Evolutionary conservation across 2,113 vertebrate species (phyloP).

Genomic region (Ahaetulla prasina): DNA sequence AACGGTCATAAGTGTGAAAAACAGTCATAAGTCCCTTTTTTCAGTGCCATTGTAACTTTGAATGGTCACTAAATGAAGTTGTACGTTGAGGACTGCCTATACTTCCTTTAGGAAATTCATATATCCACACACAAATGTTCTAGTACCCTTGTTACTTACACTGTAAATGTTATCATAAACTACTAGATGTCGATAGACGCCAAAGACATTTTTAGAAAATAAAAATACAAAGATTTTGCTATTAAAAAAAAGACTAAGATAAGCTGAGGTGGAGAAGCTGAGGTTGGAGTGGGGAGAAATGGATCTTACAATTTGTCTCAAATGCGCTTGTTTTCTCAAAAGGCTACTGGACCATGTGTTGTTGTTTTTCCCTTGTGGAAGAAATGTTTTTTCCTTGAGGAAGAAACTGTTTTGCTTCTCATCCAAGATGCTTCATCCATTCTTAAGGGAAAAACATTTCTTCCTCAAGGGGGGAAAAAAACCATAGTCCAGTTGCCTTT

Average conservation of each 20-base stretch:
- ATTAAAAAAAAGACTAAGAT: neutral
- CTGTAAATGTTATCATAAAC: neutral
- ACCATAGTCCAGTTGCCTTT: too few species aligned
- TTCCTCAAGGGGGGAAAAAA: too few species aligned
- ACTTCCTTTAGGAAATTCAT: neutral
- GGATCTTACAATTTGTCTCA: neutral
- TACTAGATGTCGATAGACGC: neutral
- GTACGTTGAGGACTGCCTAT: neutral
- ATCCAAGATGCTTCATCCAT: too few species aligned
- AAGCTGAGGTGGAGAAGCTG: neutral
- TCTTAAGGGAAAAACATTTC: too few species aligned
- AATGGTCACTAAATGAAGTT: neutral
- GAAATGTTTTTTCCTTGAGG: too few species aligned
- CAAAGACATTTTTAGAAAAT: neutral
- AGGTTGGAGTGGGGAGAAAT: neutral
- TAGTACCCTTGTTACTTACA: neutral
- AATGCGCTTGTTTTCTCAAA: too few species aligned
- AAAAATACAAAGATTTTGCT: neutral
- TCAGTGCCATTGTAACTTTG: neutral
- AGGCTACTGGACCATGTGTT: too few species aligned
- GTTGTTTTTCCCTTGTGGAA: too few species aligned
- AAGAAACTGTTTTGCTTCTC: too few species aligned
- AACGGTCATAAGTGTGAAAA: neutral
- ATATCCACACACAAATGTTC: neutral
- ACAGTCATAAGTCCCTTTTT: neutral